Conservation (phyloP, 2,888 invertebrate species). For the Prosapia bicincta region DNA sequence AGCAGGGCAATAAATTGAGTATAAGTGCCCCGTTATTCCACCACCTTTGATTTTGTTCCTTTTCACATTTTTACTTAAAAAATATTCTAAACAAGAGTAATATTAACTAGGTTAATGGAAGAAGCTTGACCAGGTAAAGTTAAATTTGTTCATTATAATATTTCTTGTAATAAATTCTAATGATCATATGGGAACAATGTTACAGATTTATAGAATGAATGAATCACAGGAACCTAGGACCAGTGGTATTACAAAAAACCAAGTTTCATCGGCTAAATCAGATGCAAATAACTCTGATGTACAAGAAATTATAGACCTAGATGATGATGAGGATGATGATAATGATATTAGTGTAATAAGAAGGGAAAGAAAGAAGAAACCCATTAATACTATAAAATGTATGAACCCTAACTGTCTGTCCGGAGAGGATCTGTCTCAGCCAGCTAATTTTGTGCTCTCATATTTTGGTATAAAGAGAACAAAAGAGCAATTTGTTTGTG, state of each 20-base stretch:
- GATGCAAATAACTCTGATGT: background rate
- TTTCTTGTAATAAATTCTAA: no score
- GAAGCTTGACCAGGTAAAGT: no score
- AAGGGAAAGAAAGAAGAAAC: background rate
- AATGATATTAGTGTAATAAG: background rate
- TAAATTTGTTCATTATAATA: no score
- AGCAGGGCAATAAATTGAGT: no score
- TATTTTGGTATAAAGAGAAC: conserved; percentile 47
- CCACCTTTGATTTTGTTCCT: no score
- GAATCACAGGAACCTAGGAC: background rate
- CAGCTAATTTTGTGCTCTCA: conserved; percentile 41
- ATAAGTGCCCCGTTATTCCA: no score
- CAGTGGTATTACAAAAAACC: background rate
- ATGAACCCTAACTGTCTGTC: conserved; percentile 35
- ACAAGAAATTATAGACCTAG: conserved; percentile 7
- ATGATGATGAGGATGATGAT: conserved; percentile 18
- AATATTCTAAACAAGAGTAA: no score
- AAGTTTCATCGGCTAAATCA: background rate
- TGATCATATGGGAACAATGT: no score
- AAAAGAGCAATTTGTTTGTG: conserved; percentile 47
- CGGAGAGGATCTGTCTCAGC: conserved; percentile 30
- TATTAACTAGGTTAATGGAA: no score
- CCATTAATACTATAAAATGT: conserved; percentile 18
- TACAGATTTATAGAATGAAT: no score
- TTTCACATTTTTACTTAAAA: no score